phyloP scores from a whole-genome alignment of 2,888 invertebrate genomes.

The Caenorhabditis plicata region DNA sequence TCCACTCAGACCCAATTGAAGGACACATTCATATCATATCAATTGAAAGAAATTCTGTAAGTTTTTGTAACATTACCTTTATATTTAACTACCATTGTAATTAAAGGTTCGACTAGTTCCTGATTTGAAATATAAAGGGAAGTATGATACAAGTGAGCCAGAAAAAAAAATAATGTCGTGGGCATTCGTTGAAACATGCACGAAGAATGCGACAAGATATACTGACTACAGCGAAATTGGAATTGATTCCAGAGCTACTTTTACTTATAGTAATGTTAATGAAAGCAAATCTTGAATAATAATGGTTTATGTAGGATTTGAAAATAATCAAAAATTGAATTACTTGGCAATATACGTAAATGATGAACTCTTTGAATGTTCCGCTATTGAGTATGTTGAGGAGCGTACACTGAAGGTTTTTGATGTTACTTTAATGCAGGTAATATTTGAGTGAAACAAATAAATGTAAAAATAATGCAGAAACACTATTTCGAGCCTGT shows the following conservation, averaged over 20 bases:
- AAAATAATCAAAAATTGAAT: slow-evolving; percentile 32
- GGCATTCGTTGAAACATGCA: slow-evolving; percentile 45
- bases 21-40: slow-evolving; percentile 50
- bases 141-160: slow-evolving; percentile 36
- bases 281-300: neutral
- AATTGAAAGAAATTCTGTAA: slow-evolving; percentile 34
- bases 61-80: neutral
- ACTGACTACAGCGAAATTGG: slow-evolving; percentile 46
- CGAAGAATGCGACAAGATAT: slow-evolving; percentile 8
- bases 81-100: neutral
- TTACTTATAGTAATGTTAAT: slow-evolving; percentile 28
- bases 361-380: slow-evolving; percentile 41
- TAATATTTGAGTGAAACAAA: slow-evolving; percentile 5
- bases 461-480: no score
- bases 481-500: slow-evolving; percentile 33
- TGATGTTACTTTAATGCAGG: slow-evolving; percentile 34
- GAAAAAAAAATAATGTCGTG: slow-evolving; percentile 42
- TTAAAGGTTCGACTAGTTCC: slow-evolving; percentile 44
- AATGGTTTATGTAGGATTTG: slow-evolving; percentile 8
- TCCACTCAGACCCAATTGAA: slow-evolving; percentile 48
- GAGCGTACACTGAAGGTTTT: slow-evolving; percentile 36
- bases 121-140: slow-evolving; percentile 44
- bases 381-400: slow-evolving; percentile 37
- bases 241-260: slow-evolving; percentile 44
- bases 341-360: slow-evolving; percentile 38